Percentiles rank a stretch among this genome's conserved stretches.
Conservation (phyloP, 37 sponge, comb jelly and placozoan genomes). For the Axinella damicornis region DNA sequence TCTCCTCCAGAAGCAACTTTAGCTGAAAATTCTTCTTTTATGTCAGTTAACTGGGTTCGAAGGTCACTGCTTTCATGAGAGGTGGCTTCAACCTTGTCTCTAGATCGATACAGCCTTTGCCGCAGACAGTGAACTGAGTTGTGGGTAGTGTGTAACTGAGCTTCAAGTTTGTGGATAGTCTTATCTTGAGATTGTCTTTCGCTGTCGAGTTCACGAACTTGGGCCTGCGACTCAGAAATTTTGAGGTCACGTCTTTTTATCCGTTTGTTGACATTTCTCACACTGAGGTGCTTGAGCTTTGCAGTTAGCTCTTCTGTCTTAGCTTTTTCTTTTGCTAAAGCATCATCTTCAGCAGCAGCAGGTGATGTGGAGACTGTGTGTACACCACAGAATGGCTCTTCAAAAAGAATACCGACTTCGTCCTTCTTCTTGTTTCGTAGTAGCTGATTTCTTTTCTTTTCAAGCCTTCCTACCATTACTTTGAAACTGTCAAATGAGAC, state of each 20-base stretch:
- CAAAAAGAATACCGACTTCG: background rate
- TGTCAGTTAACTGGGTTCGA: background rate
- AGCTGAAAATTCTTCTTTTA: background rate
- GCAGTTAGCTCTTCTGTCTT: too few species aligned
- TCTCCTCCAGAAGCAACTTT: background rate
- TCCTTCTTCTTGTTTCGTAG: background rate
- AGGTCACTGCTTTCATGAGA: background rate
- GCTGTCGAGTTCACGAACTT: background rate
- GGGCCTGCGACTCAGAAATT: background rate
- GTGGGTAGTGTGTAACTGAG: background rate
- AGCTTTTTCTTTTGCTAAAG: too few species aligned
- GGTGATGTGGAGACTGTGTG: background rate
- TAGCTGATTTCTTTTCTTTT: background rate
- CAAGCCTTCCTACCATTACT: conserved; percentile 6
- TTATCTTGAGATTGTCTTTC: conserved; percentile 10
- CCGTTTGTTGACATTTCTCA: too few species aligned
- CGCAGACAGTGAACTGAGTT: conserved; percentile 1
- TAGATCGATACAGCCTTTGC: background rate
- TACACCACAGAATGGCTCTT: background rate
- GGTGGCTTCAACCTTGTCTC: background rate
- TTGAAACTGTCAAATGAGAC: too few species aligned
- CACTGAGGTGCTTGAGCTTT: too few species aligned
- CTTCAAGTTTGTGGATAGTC: background rate
- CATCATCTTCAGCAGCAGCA: too few species aligned
- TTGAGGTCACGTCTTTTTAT: background rate